Evolutionary conservation across 2,797 vertebrate genomes (phyloP).

Genomic region (Novumbra hubbsi): DNA sequence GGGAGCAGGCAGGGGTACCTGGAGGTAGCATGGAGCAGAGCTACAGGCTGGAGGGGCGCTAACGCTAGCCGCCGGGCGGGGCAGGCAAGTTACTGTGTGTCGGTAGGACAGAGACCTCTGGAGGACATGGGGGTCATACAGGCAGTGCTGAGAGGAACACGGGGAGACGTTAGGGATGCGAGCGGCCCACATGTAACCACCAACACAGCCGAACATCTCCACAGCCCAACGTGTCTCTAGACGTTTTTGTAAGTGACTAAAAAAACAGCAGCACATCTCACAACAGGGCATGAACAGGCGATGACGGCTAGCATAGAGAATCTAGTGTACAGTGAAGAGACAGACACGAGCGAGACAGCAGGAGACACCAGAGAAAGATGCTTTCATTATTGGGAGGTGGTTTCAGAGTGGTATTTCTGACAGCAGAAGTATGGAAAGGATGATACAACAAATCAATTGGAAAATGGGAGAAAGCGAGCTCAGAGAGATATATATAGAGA

Average conservation of each 20-base stretch:
- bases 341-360: no score
- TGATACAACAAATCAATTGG: no score
- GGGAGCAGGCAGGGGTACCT: constrained; percentile 54
- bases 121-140: constrained; percentile 67
- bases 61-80: constrained; percentile 56
- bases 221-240: neutral
- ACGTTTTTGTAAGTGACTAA: neutral
- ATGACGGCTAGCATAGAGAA: no score
- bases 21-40: constrained; percentile 53
- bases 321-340: no score
- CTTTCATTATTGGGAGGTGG: no score
- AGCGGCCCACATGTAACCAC: neutral
- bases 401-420: no score
- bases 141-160: constrained; percentile 60
- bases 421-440: no score
- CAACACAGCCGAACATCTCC: neutral
- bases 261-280: neutral
- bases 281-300: no score
- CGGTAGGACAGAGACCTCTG: constrained; percentile 69
- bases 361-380: no score
- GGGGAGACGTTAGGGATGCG: constrained; percentile 38
- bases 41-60: constrained; percentile 47
- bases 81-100: constrained; percentile 62
- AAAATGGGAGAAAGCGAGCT: no score
- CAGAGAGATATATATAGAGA: no score